A percentile compares a stretch with the other conserved stretches of the same genome.
These are phyloP conservation scores for Pecten maximus DNA, from an alignment of 2,888 invertebrate genomes.

Conservation along the genomic window DNA sequence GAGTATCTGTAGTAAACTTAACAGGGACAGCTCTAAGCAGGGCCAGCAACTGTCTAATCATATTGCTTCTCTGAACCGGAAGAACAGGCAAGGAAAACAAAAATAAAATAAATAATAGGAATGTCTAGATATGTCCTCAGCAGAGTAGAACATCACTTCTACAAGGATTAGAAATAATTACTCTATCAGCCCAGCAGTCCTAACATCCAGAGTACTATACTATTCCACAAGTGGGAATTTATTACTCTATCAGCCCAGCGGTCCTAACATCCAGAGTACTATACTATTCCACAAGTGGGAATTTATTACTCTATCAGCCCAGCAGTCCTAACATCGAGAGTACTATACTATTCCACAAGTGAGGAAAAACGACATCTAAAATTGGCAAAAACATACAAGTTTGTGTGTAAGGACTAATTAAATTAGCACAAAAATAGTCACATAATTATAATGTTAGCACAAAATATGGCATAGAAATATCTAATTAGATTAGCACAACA, in stretches of 20 bases:
- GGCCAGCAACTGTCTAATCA: neutral
- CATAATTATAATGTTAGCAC: neutral
- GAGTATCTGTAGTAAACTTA: neutral
- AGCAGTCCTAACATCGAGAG: neutral
- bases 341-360: neutral
- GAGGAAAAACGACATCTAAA: neutral
- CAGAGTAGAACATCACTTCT: neutral
- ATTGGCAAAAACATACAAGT: neutral
- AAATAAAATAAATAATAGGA: neutral
- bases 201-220: too few relatives aligned
- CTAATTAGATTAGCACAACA: conserved; percentile 33
- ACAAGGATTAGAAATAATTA: too few relatives aligned
- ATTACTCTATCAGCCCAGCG: too few relatives aligned
- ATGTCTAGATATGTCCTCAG: neutral
- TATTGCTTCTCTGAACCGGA: neutral
- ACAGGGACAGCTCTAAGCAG: neutral
- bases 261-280: too few relatives aligned
- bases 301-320: neutral
- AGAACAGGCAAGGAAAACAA: neutral
- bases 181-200: too few relatives aligned
- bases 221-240: neutral
- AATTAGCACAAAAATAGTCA: conserved; percentile 17
- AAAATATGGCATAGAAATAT: conserved; percentile 21
- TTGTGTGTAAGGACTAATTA: neutral
- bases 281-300: too few relatives aligned